Percentiles rank a stretch among this genome's conserved stretches.
Conservation (phyloP, 2,888 invertebrate genomes). For the Orthosia incerta region DNA sequence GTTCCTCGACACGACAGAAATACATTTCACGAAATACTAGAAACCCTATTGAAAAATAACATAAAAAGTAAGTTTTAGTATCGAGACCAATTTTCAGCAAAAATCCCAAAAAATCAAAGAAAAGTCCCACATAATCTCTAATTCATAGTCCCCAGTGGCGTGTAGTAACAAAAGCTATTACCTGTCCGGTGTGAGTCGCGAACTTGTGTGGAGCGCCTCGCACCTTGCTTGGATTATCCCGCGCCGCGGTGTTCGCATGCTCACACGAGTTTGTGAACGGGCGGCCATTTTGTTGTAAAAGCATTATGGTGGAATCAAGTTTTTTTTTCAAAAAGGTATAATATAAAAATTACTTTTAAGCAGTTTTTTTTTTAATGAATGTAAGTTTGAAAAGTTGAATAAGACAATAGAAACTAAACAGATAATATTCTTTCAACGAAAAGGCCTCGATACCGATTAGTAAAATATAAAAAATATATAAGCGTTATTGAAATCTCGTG, state of each 20-base stretch:
- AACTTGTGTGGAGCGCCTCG: constrained; percentile 52
- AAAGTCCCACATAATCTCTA: constrained; percentile 30
- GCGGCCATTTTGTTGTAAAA: constrained; percentile 43
- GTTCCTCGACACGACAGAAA: background rate
- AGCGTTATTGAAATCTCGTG: too few species aligned
- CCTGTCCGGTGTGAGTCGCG: constrained; percentile 69
- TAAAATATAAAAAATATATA: too few species aligned
- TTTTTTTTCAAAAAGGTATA: background rate
- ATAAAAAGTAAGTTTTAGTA: background rate
- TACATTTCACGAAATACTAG: background rate
- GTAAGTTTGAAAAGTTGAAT: too few species aligned
- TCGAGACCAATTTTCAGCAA: background rate
- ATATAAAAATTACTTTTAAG: too few species aligned
- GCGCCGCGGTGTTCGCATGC: constrained; percentile 42
- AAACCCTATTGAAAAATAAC: background rate
- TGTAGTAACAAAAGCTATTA: constrained; percentile 80
- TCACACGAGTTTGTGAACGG: constrained; percentile 43
- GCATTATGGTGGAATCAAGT: constrained; percentile 3
- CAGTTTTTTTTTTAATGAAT: background rate
- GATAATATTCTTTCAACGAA: too few species aligned
- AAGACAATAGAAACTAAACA: too few species aligned
- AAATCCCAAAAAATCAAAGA: constrained; percentile 28
- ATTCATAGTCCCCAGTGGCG: constrained; percentile 60
- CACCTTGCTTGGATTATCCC: constrained; percentile 59
- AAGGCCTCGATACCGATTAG: too few species aligned